These are phyloP conservation scores for Lepus oiostolus DNA, from an alignment of 2,797 vertebrate genomes.

Conservation along the genomic window DNA sequence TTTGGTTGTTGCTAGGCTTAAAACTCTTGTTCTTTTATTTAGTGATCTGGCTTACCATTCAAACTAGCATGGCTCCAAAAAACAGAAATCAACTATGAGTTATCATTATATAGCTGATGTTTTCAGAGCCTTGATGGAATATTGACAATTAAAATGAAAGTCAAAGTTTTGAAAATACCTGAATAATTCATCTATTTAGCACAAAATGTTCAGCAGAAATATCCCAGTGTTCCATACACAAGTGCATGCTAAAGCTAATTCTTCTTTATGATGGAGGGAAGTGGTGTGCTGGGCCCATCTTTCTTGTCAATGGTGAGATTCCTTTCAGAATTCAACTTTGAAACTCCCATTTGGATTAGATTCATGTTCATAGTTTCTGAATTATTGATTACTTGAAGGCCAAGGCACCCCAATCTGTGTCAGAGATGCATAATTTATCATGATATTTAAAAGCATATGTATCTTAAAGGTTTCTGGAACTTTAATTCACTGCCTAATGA, in stretches of 20 bases:
- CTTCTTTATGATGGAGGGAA: neutral
- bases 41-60: neutral
- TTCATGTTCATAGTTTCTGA: conserved; percentile 68
- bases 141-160: neutral
- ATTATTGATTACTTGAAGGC: conserved; percentile 69
- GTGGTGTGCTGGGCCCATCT: neutral
- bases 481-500: conserved; percentile 69
- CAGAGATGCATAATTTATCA: conserved; percentile 77
- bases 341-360: conserved; percentile 47
- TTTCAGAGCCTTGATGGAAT: conserved; percentile 20
- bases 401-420: conserved; percentile 61
- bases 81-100: neutral
- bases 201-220: neutral
- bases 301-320: conserved; percentile 25
- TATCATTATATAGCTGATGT: neutral
- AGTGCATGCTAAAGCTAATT: neutral
- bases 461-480: conserved; percentile 66
- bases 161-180: conserved; percentile 24
- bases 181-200: conserved; percentile 44
- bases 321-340: conserved; percentile 36
- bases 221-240: neutral
- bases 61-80: neutral
- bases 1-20: neutral
- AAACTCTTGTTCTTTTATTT: neutral
- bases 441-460: conserved; percentile 65